A percentile compares a stretch with the other conserved stretches of the same genome.
Evolutionary conservation across 2,113 vertebrate genomes (phyloP).

Genomic region (Ciconia maguari): DNA sequence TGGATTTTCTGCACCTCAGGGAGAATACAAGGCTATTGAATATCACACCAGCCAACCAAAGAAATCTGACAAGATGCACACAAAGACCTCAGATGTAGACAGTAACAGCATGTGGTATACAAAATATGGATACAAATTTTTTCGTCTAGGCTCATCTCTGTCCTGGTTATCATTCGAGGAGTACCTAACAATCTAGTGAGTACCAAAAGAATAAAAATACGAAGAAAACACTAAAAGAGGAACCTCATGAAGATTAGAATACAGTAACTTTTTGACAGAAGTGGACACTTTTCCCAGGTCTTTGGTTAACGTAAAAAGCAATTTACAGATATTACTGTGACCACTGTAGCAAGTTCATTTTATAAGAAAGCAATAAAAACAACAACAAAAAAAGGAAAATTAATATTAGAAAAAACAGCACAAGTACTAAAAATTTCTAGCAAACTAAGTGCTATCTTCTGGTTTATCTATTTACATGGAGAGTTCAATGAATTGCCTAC

Average conservation of each 20-base stretch:
- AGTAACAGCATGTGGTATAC: background rate
- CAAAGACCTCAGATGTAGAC: background rate
- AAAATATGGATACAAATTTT: background rate
- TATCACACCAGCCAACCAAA: background rate
- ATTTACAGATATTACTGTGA: background rate
- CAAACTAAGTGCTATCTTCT: background rate
- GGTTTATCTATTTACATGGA: background rate
- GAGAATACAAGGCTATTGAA: background rate
- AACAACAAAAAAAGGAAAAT: background rate
- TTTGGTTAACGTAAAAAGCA: background rate
- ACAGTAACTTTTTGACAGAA: background rate
- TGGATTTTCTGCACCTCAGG: background rate
- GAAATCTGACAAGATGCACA: background rate
- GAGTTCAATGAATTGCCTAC: background rate
- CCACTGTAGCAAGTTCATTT: background rate
- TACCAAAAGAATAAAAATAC: background rate
- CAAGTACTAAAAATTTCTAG: background rate
- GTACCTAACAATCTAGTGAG: background rate
- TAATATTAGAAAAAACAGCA: background rate
- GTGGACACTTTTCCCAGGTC: background rate
- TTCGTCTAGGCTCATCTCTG: background rate
- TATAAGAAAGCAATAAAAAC: background rate
- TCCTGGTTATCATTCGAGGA: background rate
- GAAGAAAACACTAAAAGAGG: constrained; percentile 2
- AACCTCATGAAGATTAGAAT: background rate